These are phyloP conservation scores for Geopemphigus sp. DNA, from an alignment of 1,140 invertebrate species.

Conservation along the genomic window DNA sequence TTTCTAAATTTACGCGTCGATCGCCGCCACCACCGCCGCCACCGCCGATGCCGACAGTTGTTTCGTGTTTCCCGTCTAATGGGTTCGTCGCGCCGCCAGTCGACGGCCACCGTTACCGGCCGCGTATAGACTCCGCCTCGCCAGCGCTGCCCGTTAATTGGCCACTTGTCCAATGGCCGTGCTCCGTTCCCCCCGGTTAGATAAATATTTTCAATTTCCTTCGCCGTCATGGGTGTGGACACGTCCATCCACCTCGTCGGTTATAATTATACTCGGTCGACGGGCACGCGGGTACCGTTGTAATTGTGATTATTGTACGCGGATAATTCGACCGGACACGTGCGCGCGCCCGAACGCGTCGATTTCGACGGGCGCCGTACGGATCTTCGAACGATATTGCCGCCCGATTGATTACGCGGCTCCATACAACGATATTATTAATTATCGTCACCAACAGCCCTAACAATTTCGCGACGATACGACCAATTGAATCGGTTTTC, in stretches of 20 bases:
- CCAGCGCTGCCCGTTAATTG: slow-evolving; percentile 38
- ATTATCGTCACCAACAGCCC: no score
- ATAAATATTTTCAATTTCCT: slow-evolving; percentile 34
- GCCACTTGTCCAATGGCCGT: slow-evolving; percentile 48
- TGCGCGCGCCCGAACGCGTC: not conserved
- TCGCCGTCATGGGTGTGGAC: not conserved
- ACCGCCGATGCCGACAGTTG: not conserved
- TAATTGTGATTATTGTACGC: no score
- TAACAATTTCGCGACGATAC: no score
- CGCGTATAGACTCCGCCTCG: slow-evolving; percentile 41
- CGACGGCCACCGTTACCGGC: slow-evolving; percentile 15
- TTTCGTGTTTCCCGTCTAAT: slow-evolving; percentile 40
- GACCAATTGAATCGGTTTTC: no score
- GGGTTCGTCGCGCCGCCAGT: not conserved
- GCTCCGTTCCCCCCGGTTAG: slow-evolving; percentile 26
- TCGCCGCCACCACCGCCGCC: not conserved
- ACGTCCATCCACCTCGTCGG: no score
- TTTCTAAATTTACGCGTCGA: slow-evolving; percentile 35
- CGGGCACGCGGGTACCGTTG: no score
- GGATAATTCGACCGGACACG: no score
- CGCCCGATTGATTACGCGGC: no score
- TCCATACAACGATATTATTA: no score
- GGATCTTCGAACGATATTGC: no score
- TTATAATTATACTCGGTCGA: no score
- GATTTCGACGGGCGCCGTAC: not conserved